Conservation (phyloP, 2,113 vertebrate genomes). For the Sitta europaea region DNA sequence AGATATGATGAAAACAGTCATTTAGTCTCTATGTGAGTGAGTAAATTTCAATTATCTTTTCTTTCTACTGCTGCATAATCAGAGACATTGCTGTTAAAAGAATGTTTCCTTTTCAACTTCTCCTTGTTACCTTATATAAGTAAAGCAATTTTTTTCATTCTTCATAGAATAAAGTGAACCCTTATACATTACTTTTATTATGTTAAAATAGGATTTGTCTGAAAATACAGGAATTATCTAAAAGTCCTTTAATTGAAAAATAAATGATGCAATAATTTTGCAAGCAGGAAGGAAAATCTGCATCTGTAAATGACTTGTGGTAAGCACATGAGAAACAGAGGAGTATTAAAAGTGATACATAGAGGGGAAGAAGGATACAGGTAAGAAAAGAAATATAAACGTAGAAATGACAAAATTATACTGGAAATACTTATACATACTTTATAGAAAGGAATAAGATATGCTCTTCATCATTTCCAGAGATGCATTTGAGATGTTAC, state of each 20-base stretch:
- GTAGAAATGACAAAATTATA: neutral
- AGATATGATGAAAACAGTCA: slow-evolving; percentile 55
- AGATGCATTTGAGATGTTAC: neutral
- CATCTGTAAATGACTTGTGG: slow-evolving; percentile 17
- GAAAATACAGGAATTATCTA: slow-evolving; percentile 31
- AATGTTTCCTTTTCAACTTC: neutral
- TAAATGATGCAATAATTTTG: slow-evolving; percentile 54
- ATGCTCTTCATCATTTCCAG: neutral
- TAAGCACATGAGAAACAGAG: slow-evolving; percentile 43
- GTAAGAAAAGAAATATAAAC: neutral
- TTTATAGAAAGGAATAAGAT: neutral
- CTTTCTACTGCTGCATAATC: slow-evolving; percentile 45
- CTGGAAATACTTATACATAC: neutral
- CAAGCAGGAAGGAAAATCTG: slow-evolving; percentile 61
- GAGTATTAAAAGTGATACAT: neutral
- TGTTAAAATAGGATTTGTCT: slow-evolving; percentile 35
- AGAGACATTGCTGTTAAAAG: slow-evolving; percentile 18
- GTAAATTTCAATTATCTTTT: slow-evolving; percentile 66
- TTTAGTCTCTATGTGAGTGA: slow-evolving; percentile 50
- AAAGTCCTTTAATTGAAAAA: slow-evolving; percentile 58
- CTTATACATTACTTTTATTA: slow-evolving; percentile 24
- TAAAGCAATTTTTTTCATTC: slow-evolving; percentile 36
- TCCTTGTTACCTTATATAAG: slow-evolving; percentile 3
- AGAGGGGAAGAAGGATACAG: neutral
- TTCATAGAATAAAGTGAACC: slow-evolving; percentile 50